Evolutionary conservation across 23 tunicate species (phyloP), one percentile per base, ranked within the genome.

Genomic region (Halocynthia roretzi): DNA sequence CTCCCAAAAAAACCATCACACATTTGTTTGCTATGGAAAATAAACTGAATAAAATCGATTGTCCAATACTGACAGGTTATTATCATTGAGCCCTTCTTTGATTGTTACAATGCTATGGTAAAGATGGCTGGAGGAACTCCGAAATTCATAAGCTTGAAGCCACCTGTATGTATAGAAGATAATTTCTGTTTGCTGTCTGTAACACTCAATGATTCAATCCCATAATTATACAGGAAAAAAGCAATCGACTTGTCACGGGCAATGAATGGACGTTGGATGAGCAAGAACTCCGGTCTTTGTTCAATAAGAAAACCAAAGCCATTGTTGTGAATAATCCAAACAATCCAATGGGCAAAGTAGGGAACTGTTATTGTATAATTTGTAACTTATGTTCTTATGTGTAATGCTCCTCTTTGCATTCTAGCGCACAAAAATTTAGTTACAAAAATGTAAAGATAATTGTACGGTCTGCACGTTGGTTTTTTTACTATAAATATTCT

Each of bases 61-160:
- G 44, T 31, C 44, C 44, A 31, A 31, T 31, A 31, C 44, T 31
- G 1, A 2, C 53, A 88, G 95, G 98, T 92, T 21, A 96, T 96
- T 18, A 96, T 96, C 66, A 80, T 96, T 8, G 99, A 96, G 71
- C 99, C 99, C 8, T 96, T 85, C 60, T 96, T 87, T 75, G 99
- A 96, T 75, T 96, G 99, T 75, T 96, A 96, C 72, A 62, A 86
- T 55, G 93, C 99, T 62, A 96, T 96, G 99, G 91, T 89, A 44
- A 75, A 75, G 51, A 71, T 80, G 18, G 93, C 97, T 23, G 99
- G 99, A 48, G 99, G 99, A 52, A 69, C 49, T 12, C 84, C 90
- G 7, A 85, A 73, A 65, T 96, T 83, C 74, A 84, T 90, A 62
- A 85, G 96, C 11, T 56, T 96, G 31, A 67, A 80, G 17, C 93